Percentiles rank a stretch among this genome's conserved stretches.
These are phyloP conservation scores for Girardinus metallicus DNA, from an alignment of 2,797 vertebrate genomes.

Conservation along the genomic window DNA sequence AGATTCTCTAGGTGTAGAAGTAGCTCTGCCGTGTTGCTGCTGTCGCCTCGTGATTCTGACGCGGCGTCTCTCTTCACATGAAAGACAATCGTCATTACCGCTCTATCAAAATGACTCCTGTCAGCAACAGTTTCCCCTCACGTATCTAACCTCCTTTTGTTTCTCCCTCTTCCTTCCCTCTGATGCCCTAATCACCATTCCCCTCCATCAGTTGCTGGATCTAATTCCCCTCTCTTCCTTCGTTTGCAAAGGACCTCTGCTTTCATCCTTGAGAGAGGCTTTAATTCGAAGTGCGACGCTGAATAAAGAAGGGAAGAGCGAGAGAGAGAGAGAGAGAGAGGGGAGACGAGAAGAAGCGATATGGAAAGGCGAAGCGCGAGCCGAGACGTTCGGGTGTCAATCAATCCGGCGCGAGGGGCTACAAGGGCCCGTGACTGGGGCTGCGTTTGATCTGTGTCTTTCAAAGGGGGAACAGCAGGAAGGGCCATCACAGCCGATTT, in stretches of 20 bases:
- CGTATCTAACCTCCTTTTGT: constrained; percentile 61
- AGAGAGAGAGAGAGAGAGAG: constrained; percentile 33
- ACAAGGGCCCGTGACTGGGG: constrained; percentile 68
- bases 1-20: constrained; percentile 53
- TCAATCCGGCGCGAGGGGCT: constrained; percentile 79
- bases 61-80: constrained; percentile 55
- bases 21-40: constrained; percentile 35
- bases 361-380: constrained; percentile 63
- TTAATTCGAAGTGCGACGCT: constrained; percentile 86
- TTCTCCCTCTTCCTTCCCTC: constrained; percentile 34
- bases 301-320: constrained; percentile 77
- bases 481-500: constrained; percentile 86
- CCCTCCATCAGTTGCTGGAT: constrained; percentile 72
- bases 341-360: constrained; percentile 55
- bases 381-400: constrained; percentile 84
- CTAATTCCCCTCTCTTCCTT: constrained; percentile 78
- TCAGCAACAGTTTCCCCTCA: constrained; percentile 67
- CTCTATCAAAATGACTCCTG: constrained; percentile 76
- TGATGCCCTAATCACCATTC: constrained; percentile 79
- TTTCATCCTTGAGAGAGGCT: constrained; percentile 88
- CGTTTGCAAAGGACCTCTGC: constrained; percentile 85
- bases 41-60: constrained; percentile 37
- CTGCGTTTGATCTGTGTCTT: constrained; percentile 87
- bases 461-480: constrained; percentile 78
- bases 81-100: constrained; percentile 79